These are phyloP conservation scores for Leptura quadrifasciata DNA, from an alignment of 2,888 invertebrate species.

Conservation along the genomic window DNA sequence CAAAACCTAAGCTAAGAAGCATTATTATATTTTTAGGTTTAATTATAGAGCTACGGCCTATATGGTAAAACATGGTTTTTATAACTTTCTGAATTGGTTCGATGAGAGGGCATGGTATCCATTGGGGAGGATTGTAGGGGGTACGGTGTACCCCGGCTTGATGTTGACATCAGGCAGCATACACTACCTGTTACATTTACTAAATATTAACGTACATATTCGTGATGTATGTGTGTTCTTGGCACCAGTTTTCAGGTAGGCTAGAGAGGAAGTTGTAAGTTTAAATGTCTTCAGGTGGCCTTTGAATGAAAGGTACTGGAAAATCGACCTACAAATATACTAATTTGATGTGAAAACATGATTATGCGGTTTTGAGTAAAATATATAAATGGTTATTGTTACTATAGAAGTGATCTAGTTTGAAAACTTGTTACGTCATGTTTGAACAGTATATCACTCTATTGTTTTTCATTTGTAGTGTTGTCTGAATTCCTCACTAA, in stretches of 20 bases:
- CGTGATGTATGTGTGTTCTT: conserved; percentile 99
- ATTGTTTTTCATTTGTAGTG: too few species aligned
- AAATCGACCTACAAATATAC: too few species aligned
- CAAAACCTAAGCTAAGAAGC: not conserved
- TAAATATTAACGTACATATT: conserved; percentile 98
- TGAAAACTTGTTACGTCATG: too few species aligned
- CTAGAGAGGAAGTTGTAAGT: not conserved
- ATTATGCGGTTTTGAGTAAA: too few species aligned
- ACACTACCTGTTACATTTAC: conserved; percentile 91
- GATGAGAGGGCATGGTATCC: conserved; percentile 99
- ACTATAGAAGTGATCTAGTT: too few species aligned
- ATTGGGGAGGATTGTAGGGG: conserved; percentile 97
- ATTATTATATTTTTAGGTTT: conserved; percentile 81
- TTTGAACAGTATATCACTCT: too few species aligned
- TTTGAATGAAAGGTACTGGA: not conserved
- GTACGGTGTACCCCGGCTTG: conserved; percentile 98
- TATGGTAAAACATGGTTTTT: conserved; percentile 99
- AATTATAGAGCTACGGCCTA: conserved; percentile 99
- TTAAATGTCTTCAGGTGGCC: not conserved
- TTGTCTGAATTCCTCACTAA: too few species aligned
- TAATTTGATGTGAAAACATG: too few species aligned
- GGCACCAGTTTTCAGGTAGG: conserved; percentile 95
- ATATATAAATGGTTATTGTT: too few species aligned
- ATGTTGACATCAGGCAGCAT: conserved; percentile 99
- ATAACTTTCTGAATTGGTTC: conserved; percentile 99